Evolutionary conservation across 1,140 invertebrate genomes (phyloP).

Genomic region (Helicoverpa zea): DNA sequence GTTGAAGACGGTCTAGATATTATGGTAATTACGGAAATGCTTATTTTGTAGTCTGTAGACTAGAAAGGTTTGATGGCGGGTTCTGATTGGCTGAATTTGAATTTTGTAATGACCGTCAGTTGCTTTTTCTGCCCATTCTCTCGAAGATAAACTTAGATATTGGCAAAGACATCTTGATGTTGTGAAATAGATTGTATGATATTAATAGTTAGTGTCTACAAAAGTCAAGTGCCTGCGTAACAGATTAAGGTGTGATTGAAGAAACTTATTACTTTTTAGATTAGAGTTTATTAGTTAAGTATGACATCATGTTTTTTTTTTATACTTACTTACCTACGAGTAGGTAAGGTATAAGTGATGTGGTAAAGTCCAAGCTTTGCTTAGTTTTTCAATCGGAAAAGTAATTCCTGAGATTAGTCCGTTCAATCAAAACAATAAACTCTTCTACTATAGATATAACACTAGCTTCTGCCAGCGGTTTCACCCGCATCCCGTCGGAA

Average conservation of each 20-base stretch:
- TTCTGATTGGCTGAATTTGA: background rate
- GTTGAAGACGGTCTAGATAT: constrained; percentile 20
- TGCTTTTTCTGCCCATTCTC: background rate
- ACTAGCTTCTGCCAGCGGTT: no score
- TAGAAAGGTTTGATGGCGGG: constrained; percentile 8
- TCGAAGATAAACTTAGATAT: background rate
- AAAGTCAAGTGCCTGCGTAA: background rate
- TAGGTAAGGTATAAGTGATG: no score
- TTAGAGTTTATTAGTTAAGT: no score
- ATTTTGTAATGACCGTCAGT: background rate
- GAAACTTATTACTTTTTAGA: background rate
- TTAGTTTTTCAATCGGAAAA: no score
- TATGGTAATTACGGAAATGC: constrained; percentile 28
- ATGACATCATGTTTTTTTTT: no score
- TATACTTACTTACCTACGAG: no score
- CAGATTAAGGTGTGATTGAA: background rate
- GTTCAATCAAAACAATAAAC: no score
- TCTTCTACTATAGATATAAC: no score
- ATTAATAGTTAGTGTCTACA: background rate
- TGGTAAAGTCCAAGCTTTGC: no score
- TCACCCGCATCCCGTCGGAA: no score
- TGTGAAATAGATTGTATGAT: constrained; percentile 5
- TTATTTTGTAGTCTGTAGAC: constrained; percentile 1
- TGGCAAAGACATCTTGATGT: background rate
- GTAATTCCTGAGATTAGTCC: no score